Evolutionary conservation across 2,888 invertebrate species (phyloP), one percentile per base, ranked within the genome.

Genomic region (Leptura quadrifasciata): DNA sequence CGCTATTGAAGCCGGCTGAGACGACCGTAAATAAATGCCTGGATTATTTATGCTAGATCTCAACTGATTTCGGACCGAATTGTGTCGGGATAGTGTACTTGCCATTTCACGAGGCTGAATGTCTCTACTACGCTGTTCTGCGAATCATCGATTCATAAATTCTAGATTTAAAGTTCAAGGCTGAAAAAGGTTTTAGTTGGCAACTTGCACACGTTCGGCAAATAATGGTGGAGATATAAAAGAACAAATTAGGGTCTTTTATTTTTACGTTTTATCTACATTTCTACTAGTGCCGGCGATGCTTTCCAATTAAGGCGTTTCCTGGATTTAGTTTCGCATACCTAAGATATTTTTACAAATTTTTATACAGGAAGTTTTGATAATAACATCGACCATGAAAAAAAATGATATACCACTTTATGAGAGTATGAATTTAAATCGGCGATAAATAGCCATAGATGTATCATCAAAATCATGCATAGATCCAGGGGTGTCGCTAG

Each of bases 1-100:
- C 81, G 80, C 80, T 74, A 81, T 81, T 82, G 81, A 76, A 80
- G 78, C 78, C 78, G 79, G 79, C 74, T 67, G 70, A 69, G 76
- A 72, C 70, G 77, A 77, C 79, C 77, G 80, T 80, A 80, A 82
- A 82, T 81, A 81, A 79, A 79, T 79, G 79, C 39, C 72, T 39
- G 54, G 69, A 57, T 65, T 69, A 69, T 58, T 69, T 58, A 69
- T 69, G 58, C 69, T 21, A 39, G 35, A 21, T 55, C 12, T 58
- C 58, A 24, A 58, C 58, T 20, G 57, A 35, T 58, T 35, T 39
- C 55, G 55, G 67, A 24, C 35, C 55, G 55, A 27, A 20, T 18
- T 31, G 31, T 8, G 27, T 18, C 10, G 57, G 57, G 57, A 57
- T 21, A 57, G 57, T 57, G 57, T 21, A 21, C 21, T 57, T 21